A percentile compares a stretch with the other conserved stretches of the same genome.
Conservation (phyloP, 2,888 invertebrate genomes). For the Acleris holmiana region DNA sequence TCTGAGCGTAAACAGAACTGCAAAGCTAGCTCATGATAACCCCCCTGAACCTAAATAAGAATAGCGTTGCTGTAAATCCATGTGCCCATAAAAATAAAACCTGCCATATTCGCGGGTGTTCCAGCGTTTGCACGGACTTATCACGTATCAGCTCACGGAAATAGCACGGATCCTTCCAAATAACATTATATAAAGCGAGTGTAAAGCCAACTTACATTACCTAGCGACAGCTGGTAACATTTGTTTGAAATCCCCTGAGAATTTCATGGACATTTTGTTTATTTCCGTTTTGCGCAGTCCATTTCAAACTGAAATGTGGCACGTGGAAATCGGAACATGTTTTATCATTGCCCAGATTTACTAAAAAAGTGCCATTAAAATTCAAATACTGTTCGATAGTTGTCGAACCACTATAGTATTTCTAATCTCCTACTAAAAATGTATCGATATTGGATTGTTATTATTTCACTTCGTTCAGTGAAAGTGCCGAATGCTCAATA, state of each 20-base stretch:
- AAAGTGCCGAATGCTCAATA: too few relatives aligned
- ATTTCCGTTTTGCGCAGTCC: constrained; percentile 38
- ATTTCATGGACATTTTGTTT: constrained; percentile 46
- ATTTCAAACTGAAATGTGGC: neutral
- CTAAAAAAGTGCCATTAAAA: too few relatives aligned
- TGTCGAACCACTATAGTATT: too few relatives aligned
- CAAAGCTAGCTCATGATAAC: too few relatives aligned
- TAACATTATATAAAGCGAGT: constrained; percentile 38
- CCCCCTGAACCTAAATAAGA: too few relatives aligned
- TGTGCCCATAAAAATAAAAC: neutral
- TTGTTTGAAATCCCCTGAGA: constrained; percentile 51
- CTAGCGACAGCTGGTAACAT: constrained; percentile 50
- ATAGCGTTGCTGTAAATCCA: neutral
- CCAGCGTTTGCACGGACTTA: neutral
- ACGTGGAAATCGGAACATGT: neutral
- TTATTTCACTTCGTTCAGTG: too few relatives aligned
- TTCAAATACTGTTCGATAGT: too few relatives aligned
- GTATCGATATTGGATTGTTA: too few relatives aligned
- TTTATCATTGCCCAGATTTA: neutral
- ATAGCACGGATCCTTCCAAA: constrained; percentile 42
- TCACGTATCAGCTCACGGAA: constrained; percentile 16
- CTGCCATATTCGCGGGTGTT: constrained; percentile 2
- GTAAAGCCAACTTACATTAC: constrained; percentile 17
- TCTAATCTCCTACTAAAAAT: too few relatives aligned
- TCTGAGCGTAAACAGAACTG: too few relatives aligned